Evolutionary conservation across 2,888 invertebrate genomes (phyloP).

Genomic region (Agriopis aurantiaria): DNA sequence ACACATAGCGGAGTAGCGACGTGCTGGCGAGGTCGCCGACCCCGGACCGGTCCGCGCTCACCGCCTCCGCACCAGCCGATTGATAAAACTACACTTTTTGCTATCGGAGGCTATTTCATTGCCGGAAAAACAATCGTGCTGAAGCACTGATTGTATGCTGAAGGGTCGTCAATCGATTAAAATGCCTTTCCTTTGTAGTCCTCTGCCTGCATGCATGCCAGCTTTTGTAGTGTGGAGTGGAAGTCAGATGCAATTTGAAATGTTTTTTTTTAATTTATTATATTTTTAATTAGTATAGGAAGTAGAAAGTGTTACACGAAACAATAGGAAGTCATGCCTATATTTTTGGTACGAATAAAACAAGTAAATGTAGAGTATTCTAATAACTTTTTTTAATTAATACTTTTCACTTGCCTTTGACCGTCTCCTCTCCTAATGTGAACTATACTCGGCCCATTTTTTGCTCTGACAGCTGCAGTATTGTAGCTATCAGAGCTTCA

Average conservation of each 20-base stretch:
- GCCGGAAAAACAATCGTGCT: constrained; percentile 26
- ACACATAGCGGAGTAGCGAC: constrained; percentile 66
- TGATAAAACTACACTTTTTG: constrained; percentile 62
- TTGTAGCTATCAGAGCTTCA: no score
- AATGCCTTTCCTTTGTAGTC: constrained; percentile 1
- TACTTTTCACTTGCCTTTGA: no score
- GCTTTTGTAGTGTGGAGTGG: not conserved
- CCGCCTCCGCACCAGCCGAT: constrained; percentile 49
- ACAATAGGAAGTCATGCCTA: not conserved
- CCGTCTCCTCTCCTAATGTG: no score
- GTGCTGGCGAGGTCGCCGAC: constrained; percentile 71
- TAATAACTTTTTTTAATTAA: no score
- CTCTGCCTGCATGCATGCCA: not conserved
- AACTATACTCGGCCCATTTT: no score
- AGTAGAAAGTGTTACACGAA: not conserved
- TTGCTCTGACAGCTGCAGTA: no score
- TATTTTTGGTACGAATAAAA: no score
- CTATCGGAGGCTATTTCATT: constrained; percentile 47
- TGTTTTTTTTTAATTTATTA: no score
- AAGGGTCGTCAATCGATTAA: constrained; percentile 17
- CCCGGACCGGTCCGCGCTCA: constrained; percentile 74
- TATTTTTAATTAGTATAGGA: not conserved
- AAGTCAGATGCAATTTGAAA: not conserved
- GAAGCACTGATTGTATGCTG: constrained; percentile 9
- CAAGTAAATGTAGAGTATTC: no score